Evolutionary conservation across 2,113 vertebrate genomes (phyloP).

Genomic region (Rhizomys pruinosus): DNA sequence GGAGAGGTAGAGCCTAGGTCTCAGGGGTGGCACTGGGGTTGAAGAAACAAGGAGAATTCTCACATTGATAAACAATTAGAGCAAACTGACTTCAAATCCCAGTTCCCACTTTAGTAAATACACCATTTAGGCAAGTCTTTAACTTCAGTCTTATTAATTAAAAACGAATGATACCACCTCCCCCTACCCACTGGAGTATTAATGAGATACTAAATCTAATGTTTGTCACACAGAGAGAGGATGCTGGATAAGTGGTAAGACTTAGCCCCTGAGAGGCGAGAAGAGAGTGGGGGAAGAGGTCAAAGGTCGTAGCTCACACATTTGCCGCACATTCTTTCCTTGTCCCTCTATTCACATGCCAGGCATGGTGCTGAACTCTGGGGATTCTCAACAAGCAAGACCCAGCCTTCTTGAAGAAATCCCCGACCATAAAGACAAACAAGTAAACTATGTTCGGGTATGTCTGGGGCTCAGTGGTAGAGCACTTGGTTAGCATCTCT

Average conservation of each 20-base stretch:
- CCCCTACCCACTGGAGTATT: accelerated
- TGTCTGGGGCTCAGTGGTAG: neutral
- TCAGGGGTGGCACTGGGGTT: neutral
- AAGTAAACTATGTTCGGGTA: neutral
- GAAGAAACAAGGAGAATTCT: neutral
- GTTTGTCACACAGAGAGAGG: neutral
- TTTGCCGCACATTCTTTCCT: neutral
- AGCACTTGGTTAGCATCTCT: no score
- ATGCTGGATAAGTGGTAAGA: neutral
- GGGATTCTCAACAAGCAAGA: neutral
- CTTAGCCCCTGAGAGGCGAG: neutral
- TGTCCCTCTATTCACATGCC: neutral
- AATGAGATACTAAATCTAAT: neutral
- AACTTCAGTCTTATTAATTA: neutral
- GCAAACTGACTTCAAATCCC: neutral
- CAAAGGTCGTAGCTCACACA: neutral
- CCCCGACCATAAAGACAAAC: neutral
- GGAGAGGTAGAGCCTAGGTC: neutral
- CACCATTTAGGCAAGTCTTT: neutral
- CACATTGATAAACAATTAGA: neutral
- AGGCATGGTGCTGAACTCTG: neutral
- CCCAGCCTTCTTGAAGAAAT: neutral
- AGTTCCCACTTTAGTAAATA: neutral
- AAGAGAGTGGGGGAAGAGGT: neutral
- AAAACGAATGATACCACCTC: neutral